phyloP scores from a whole-genome alignment of 2,113 vertebrate genomes.

The Phainopepla nitens region DNA sequence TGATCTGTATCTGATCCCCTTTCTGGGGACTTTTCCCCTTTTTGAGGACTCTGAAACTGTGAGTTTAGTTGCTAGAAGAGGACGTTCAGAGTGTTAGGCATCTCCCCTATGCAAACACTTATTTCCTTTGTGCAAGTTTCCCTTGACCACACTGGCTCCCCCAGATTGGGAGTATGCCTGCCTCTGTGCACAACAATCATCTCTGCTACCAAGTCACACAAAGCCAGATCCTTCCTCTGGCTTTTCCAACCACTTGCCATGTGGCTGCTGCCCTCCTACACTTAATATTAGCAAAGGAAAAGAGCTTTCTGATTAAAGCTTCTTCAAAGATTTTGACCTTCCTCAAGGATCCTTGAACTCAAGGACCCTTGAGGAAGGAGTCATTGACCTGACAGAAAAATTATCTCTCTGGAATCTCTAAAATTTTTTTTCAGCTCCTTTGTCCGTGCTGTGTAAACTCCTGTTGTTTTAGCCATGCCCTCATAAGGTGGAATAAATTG shows the following conservation, averaged over 20 bases:
- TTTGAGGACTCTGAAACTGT: neutral
- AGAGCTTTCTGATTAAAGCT: neutral
- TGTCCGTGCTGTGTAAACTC: neutral
- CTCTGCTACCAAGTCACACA: neutral
- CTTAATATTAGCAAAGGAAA: neutral
- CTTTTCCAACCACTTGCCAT: neutral
- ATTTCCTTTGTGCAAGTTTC: neutral
- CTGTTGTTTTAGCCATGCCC: neutral
- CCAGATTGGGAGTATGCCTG: rapidly evolving
- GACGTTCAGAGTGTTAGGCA: neutral
- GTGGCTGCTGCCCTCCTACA: neutral
- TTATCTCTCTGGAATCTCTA: neutral
- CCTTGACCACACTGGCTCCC: neutral
- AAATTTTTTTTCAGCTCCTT: neutral
- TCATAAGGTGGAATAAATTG: neutral
- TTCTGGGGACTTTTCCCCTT: neutral
- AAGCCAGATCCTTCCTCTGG: neutral
- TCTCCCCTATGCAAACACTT: neutral
- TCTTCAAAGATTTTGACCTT: neutral
- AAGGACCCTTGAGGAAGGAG: neutral
- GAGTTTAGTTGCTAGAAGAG: neutral
- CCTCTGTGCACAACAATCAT: neutral
- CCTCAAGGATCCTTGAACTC: too few species aligned
- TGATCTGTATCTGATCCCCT: neutral
- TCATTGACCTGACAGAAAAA: neutral